Conservation (phyloP, 2,888 invertebrate genomes). For the Eristalis arbustorum region DNA sequence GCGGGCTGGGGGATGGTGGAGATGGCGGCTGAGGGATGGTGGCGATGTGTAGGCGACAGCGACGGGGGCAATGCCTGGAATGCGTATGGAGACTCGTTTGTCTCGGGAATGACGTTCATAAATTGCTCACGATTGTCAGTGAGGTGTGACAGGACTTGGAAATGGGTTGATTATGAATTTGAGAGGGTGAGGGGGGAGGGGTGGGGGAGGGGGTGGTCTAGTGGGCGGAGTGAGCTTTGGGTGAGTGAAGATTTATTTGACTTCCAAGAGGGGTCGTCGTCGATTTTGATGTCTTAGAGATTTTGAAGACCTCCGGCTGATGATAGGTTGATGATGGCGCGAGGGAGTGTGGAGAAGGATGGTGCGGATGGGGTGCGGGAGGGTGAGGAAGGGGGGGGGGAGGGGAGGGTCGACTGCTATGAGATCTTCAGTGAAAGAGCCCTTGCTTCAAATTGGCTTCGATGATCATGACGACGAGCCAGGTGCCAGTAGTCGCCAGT, state of each 20-base stretch:
- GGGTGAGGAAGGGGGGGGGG: too few relatives aligned
- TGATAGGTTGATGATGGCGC: too few relatives aligned
- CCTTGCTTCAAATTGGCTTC: too few relatives aligned
- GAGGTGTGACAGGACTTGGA: neutral
- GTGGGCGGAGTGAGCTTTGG: neutral
- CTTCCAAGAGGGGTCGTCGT: neutral
- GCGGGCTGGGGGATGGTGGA: neutral
- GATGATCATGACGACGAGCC: too few relatives aligned
- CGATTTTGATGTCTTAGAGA: neutral
- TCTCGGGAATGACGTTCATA: constrained; percentile 7
- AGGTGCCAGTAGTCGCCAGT: too few relatives aligned
- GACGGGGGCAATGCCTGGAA: neutral
- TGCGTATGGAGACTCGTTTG: neutral
- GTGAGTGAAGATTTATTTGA: neutral
- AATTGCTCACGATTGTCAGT: constrained; percentile 3
- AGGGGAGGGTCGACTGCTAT: too few relatives aligned
- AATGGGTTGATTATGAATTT: neutral
- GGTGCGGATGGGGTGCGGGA: too few relatives aligned
- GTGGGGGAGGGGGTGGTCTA: neutral
- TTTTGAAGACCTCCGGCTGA: too few relatives aligned
- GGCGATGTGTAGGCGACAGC: neutral
- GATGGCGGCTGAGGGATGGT: neutral
- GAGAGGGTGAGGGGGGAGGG: neutral
- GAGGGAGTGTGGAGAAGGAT: too few relatives aligned
- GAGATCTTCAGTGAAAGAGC: too few relatives aligned